Evolutionary conservation across 2,888 invertebrate species (phyloP), one percentile per base, ranked within the genome.

Genomic region (Helicoverpa assulta): DNA sequence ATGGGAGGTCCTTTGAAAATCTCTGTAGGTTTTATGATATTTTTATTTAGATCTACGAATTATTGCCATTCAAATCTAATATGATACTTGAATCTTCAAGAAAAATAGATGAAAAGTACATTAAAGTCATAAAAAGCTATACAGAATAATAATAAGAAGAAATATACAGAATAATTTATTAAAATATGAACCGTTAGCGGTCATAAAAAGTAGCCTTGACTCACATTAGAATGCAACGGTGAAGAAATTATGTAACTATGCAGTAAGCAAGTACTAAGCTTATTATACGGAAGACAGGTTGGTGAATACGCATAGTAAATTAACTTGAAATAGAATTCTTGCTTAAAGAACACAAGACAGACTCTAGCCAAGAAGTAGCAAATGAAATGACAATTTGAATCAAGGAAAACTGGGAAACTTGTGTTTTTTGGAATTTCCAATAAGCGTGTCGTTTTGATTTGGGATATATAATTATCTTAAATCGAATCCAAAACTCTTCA

Each of bases 171-270:
- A 70, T 57, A 52, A 63, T 52, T 69, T 33, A 77, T 69, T 67
- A 43, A 61, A 58, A 69, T 64, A 47, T 58, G 26, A 73, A 10
- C 16, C 1, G 19, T 37, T 58, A 54, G 47, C 33, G 53, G 37
- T 43, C 21, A 12, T 51, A 33, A 43, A 43, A 7, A 37, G 52
- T 29, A 18, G n/a, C 69, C 66, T 77, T 77, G 63, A 77, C 56
- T 64, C 40, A 43, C 18, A 37, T 54, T 67, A 62, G 50, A 73
- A 68, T 63, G 59, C 74, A 59, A 47, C 33, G 29, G 47, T 59
- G 12, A 37, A 63, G 37, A 60, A 74, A 61, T 67, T 63, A 52
- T 56, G 37, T 63, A 47, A 62, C 43, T 16, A 8, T 40, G 47
- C 18, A 40, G 26, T 51, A 0, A 16, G 26, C 26, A 21, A 16